Conservation (phyloP, 2,797 vertebrate genomes). For the Pseudomugil tenellus region DNA sequence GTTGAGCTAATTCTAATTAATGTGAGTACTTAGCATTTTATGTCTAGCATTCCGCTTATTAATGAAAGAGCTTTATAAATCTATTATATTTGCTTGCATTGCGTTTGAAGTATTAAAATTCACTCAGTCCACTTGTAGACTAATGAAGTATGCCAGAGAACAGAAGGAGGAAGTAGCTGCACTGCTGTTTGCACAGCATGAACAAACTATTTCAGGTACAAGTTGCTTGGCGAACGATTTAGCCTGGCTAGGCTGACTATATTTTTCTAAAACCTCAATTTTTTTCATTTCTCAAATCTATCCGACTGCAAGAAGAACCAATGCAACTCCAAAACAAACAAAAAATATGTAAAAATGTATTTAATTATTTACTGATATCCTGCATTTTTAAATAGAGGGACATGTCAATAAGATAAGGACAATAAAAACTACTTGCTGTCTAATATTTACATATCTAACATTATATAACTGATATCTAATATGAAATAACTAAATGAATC, state of each 20-base stretch:
- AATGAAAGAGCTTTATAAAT: conserved; percentile 35
- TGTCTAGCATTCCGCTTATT: conserved; percentile 44
- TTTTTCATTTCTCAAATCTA: no score
- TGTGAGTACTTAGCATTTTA: conserved; percentile 26
- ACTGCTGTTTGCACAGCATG: conserved; percentile 16
- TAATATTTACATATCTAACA: no score
- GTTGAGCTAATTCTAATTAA: conserved; percentile 34
- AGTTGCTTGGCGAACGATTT: conserved; percentile 13
- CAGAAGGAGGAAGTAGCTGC: not conserved
- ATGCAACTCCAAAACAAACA: no score
- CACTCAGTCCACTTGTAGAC: conserved; percentile 10
- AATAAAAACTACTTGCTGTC: no score
- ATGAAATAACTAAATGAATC: no score
- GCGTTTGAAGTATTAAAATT: conserved; percentile 17
- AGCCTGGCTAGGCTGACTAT: not conserved
- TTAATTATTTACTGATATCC: no score
- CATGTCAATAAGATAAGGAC: no score
- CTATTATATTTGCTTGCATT: conserved; percentile 24
- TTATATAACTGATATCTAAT: no score
- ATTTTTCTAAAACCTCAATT: not conserved
- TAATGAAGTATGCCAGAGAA: conserved; percentile 21
- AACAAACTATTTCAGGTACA: conserved; percentile 7
- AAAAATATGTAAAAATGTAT: no score
- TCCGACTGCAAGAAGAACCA: no score
- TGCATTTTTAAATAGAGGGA: no score